Evolutionary conservation across 2,888 invertebrate species (phyloP), one percentile per base, ranked within the genome.

Genomic region (Cepaea hortensis): DNA sequence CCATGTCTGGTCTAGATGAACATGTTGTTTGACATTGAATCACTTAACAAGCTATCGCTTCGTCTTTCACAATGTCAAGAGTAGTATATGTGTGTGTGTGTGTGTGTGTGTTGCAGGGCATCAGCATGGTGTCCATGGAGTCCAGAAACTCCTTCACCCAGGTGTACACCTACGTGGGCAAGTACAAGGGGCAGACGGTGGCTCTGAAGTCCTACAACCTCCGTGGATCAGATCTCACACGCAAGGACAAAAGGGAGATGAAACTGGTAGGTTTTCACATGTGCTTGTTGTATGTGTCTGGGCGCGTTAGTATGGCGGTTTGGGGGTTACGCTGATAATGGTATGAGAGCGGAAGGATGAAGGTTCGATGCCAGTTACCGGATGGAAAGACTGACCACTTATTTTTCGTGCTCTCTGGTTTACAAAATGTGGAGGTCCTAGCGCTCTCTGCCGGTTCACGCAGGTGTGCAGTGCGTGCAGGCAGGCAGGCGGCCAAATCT

Each of bases 201-300:
- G 94, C 94, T 0, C 87, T 94, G 35, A 94, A 94, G 87, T 91
- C 92, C 84, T 93, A 91, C 84, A 92, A 93, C 80, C 92, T 91
- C 87, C 90, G 91, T 84, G 89, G 90, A 50, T 88, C 93, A 13
- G 92, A 92, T 79, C 88, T 94, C 48, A 93, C 90, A 73, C 89
- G 93, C 73, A 91, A 90, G 50, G 92, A 93, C 91, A 93, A 93
- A 87, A 93, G 93, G 85, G 93, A 94, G 89, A 94, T 94, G 94
- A 93, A 93, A 89, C 83, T 92, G 89, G 94, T 93, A 35, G 20
- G 81, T 62, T 48, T 20, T 79, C 35, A 35, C 13, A 9, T 46
- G 23, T 35, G 23, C 46, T 77, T 35, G 9, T 9, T 13, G 9
- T 65, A 65, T 13, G 18, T 13, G 65, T 13, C 65, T 65, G 18